Percentiles rank a stretch among this genome's conserved stretches.
These are phyloP conservation scores for Chloroceryle amazona DNA, from an alignment of 2,797 vertebrate species.

Conservation along the genomic window DNA sequence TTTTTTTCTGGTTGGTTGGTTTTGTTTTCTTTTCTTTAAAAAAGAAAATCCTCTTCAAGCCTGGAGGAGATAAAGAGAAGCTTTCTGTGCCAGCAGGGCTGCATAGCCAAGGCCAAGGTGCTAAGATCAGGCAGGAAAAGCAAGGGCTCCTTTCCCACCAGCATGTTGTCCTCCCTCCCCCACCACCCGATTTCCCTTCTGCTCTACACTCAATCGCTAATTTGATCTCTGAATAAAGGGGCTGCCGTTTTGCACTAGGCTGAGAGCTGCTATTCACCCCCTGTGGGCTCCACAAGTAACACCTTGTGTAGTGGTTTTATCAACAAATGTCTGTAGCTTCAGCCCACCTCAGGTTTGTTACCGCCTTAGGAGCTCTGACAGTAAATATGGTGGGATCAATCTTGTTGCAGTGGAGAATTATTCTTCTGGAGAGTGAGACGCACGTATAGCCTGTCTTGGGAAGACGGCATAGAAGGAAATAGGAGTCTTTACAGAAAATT, in stretches of 20 bases:
- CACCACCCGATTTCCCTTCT: background rate
- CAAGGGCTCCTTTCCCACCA: constrained; percentile 35
- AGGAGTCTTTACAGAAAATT: background rate
- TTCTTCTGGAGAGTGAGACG: background rate
- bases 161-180: background rate
- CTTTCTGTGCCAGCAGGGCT: background rate
- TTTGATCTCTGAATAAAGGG: constrained; percentile 1
- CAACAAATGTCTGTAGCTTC: background rate
- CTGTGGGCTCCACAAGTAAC: background rate
- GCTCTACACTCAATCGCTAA: background rate
- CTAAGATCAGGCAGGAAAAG: constrained; percentile 20
- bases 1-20: background rate
- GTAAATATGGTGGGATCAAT: fast-evolving
- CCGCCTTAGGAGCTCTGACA: background rate
- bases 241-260: background rate
- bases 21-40: background rate
- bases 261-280: background rate
- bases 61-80: background rate
- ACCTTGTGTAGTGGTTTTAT: background rate
- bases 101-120: background rate
- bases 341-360: background rate
- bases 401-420: background rate
- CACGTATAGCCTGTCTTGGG: background rate
- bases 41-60: background rate
- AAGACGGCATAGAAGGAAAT: background rate